Percentiles rank a stretch among this genome's conserved stretches.
These are phyloP conservation scores for Callionymus lyra DNA, from an alignment of 2,113 vertebrate genomes.

Conservation along the genomic window DNA sequence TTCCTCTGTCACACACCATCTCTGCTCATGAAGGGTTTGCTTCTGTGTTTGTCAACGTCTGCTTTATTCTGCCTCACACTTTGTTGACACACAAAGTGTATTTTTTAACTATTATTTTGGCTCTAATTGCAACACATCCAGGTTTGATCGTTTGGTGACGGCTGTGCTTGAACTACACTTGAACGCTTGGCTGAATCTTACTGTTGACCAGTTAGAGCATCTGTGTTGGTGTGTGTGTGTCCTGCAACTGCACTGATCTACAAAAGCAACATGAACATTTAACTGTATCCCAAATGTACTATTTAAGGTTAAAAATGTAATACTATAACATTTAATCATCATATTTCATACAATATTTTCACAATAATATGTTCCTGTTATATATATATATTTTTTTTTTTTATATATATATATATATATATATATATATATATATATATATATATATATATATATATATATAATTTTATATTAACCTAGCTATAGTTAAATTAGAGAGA, in stretches of 20 bases:
- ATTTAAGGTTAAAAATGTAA: too few species aligned
- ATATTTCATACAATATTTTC: too few species aligned
- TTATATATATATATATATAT: too few species aligned
- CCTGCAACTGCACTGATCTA: constrained; percentile 1
- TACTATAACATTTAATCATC: too few species aligned
- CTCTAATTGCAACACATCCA: constrained; percentile 8
- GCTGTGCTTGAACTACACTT: constrained; percentile 15
- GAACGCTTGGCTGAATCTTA: constrained; percentile 3
- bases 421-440: too few species aligned
- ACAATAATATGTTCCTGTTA: too few species aligned
- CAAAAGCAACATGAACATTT: too few species aligned
- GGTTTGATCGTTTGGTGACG: constrained; percentile 7
- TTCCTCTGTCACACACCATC: constrained; percentile 17
- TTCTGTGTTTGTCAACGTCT: constrained; percentile 25
- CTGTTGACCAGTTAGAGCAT: constrained; percentile 7
- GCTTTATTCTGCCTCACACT: constrained; percentile 42
- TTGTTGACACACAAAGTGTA: constrained; percentile 44
- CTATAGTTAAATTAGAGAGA: too few species aligned
- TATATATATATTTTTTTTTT: too few species aligned
- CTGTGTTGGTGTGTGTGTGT: constrained; percentile 21
- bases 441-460: too few species aligned
- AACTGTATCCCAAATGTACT: too few species aligned
- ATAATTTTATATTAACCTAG: too few species aligned
- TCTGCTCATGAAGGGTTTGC: constrained; percentile 15
- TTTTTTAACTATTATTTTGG: constrained; percentile 29